Conservation (phyloP, 2,113 vertebrate genomes). For the Catharus bicknelli region DNA sequence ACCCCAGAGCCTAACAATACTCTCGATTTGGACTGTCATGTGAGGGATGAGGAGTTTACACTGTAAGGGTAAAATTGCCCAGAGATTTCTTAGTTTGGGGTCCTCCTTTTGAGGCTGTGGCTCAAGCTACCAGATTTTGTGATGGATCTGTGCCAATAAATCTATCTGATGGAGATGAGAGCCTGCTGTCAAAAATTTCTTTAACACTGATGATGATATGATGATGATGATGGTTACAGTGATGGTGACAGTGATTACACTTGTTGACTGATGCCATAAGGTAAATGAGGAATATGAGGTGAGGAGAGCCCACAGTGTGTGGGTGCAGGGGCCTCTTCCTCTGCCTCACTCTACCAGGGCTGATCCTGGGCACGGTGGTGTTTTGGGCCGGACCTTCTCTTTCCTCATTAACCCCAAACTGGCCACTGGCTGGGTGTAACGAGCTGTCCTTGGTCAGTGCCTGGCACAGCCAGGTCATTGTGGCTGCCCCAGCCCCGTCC, state of each 20-base stretch:
- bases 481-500: neutral
- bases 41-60: neutral
- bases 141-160: neutral
- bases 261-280: neutral
- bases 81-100: neutral
- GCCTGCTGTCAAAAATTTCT: neutral
- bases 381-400: neutral
- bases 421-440: neutral
- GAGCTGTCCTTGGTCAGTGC: neutral
- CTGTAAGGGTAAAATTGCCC: neutral
- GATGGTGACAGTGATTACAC: neutral
- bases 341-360: neutral
- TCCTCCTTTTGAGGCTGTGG: neutral
- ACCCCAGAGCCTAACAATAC: neutral
- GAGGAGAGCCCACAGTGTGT: neutral
- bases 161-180: neutral
- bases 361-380: accelerated
- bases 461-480: accelerated
- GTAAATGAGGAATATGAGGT: accelerated
- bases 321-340: neutral
- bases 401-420: neutral
- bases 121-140: neutral
- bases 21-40: neutral
- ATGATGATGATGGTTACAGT: neutral
- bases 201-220: neutral